These are phyloP conservation scores for Drosophila sp. DNA, from an alignment of 1,140 invertebrate genomes.

Conservation along the genomic window DNA sequence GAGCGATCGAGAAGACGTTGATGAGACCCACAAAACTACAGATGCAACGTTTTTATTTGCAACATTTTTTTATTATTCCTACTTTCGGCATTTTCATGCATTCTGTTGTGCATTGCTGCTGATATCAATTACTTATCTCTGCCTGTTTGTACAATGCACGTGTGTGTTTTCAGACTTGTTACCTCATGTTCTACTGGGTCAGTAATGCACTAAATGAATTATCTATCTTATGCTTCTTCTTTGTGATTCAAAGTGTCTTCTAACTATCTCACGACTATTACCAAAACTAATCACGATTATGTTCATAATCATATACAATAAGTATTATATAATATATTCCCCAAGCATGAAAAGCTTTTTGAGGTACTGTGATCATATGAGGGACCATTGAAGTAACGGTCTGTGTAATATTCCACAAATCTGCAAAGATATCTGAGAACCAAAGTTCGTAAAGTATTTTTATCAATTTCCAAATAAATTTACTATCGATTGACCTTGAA, in stretches of 20 bases:
- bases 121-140: conserved; percentile 27
- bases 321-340: no score
- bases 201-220: conserved; percentile 3
- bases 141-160: conserved; percentile 5
- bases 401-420: no score
- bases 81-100: conserved; percentile 20
- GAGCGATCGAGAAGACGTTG: conserved; percentile 11
- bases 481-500: no score
- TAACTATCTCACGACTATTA: background rate
- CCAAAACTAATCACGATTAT: no score
- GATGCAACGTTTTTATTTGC: conserved; percentile 30
- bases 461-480: no score
- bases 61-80: conserved; percentile 21
- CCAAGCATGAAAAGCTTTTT: no score
- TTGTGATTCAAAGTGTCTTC: background rate
- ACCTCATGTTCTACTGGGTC: conserved; percentile 20
- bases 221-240: background rate
- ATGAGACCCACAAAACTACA: conserved; percentile 24
- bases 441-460: no score
- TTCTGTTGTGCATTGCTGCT: conserved; percentile 12
- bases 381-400: no score
- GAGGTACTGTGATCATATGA: no score
- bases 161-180: conserved; percentile 10
- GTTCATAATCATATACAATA: no score
- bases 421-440: no score